A percentile compares a stretch with the other conserved stretches of the same genome.
These are phyloP conservation scores for Monochamus alternatus DNA, from an alignment of 2,888 invertebrate species.

Conservation along the genomic window DNA sequence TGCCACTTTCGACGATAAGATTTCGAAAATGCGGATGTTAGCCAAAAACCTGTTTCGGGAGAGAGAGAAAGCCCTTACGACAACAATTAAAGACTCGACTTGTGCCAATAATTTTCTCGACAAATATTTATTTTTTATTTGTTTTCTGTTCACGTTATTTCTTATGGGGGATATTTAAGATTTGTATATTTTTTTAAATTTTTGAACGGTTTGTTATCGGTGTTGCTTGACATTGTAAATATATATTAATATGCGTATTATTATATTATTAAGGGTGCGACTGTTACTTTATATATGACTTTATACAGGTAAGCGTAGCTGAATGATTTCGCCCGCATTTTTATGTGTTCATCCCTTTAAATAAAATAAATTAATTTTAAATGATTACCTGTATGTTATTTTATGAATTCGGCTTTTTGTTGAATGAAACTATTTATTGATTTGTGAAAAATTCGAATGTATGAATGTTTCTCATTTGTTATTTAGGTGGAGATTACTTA, in stretches of 20 bases:
- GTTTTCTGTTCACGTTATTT: slow-evolving; percentile 43
- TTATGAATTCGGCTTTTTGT: not conserved
- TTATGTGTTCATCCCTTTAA: not conserved
- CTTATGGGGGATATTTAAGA: slow-evolving; percentile 39
- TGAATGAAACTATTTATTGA: not conserved
- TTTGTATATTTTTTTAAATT: no score
- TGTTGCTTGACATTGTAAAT: slow-evolving; percentile 39
- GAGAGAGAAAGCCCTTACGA: slow-evolving; percentile 69
- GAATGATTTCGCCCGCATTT: not conserved
- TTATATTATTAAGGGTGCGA: slow-evolving; percentile 23
- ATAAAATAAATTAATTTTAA: not conserved
- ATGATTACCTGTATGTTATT: not conserved
- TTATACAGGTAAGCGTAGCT: slow-evolving; percentile 18
- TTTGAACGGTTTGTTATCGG: slow-evolving; percentile 20
- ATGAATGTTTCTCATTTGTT: not conserved
- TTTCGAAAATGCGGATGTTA: slow-evolving; percentile 70
- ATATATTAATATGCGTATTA: slow-evolving; percentile 37
- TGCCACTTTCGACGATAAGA: slow-evolving; percentile 72
- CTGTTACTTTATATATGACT: slow-evolving; percentile 37
- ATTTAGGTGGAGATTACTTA: not conserved
- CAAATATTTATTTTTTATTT: slow-evolving; percentile 40
- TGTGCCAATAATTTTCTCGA: slow-evolving; percentile 44
- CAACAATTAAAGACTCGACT: slow-evolving; percentile 65
- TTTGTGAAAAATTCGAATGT: not conserved
- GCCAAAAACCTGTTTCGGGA: slow-evolving; percentile 69